These are phyloP conservation scores for Anthophora plumipes DNA, from an alignment of 2,888 invertebrate species.

Conservation along the genomic window DNA sequence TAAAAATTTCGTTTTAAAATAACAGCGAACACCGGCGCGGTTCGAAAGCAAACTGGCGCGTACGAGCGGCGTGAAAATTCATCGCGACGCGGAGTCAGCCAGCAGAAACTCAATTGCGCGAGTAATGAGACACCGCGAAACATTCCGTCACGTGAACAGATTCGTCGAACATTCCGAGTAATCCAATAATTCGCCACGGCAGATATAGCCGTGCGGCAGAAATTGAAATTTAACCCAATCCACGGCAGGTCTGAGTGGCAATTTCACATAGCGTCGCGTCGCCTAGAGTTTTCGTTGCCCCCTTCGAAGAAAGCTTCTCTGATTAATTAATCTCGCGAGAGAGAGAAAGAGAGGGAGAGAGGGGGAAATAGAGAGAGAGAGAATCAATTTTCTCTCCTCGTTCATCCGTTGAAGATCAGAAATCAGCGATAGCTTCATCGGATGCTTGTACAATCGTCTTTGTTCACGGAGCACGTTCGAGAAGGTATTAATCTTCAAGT, in stretches of 20 bases:
- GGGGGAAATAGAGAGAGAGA: too few relatives aligned
- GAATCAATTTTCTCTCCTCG: neutral
- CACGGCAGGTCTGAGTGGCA: conserved; percentile 75
- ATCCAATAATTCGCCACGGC: conserved; percentile 68
- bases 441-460: neutral
- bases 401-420: neutral
- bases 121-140: conserved; percentile 29
- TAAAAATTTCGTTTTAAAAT: too few relatives aligned
- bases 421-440: neutral
- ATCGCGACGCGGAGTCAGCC: conserved; percentile 1
- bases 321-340: conserved; percentile 6
- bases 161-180: conserved; percentile 60
- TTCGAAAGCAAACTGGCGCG: neutral
- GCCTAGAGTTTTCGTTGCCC: neutral
- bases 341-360: neutral
- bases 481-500: conserved; percentile 12
- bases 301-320: neutral
- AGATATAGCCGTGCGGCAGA: conserved; percentile 60
- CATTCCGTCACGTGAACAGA: conserved; percentile 52
- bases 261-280: conserved; percentile 70
- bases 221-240: conserved; percentile 78
- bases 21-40: too few relatives aligned
- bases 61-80: conserved; percentile 16
- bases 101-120: conserved; percentile 18
- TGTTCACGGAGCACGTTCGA: neutral